Base-by-base conservation (phyloP, 1,140 invertebrate species). In the Drosophila neocordata region DNA sequence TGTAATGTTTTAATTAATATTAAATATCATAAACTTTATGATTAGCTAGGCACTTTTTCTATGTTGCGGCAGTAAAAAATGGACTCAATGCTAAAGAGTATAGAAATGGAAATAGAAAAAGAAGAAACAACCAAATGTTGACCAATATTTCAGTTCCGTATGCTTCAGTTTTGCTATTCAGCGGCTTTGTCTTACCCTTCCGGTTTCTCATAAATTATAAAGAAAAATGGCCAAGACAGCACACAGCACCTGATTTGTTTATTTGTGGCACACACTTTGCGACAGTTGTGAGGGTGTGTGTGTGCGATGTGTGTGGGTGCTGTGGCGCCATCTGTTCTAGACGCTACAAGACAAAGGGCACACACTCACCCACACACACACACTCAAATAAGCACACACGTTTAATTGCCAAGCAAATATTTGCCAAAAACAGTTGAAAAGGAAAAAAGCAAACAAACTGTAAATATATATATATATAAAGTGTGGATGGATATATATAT, bases 111-210 rank as follows among this genome's bases (percentile, higher is more conserved):
- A 31, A 31, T 4, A 24, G 22, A 0, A 24, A 24, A 2, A 24
- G 41, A 57, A 74, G 37, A 13, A n/a, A 22, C 31, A 31, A 22
- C 69, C 69, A 75, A 87, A 81, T 78, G 69, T 71, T 82, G 82
- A 81, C 77, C 82, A 66, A 85, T 85, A 85, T 87, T 85, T 85
- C 77, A 85, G 77, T 69, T 71, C 60, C 56, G 63, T 72, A 69
- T 62, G 67, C 60, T 51, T 9, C 15, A n/a, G 37, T 27, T 20
- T 12, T 34, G 51, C 41, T 41, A 6, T 31, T 31, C 7, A 20
- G 12, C 9, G 41, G 55, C 64, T 64, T 58, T 22, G 20, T 31
- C 48, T 20, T 48, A 44, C 68, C 63, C 72, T 73, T 67, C 61
- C 74, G 62, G 35, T 35, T 41, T 48, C 53, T 70, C 82, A 78